Evolutionary conservation across 2,797 vertebrate genomes (phyloP).

Genomic region (Sparus aurata): DNA sequence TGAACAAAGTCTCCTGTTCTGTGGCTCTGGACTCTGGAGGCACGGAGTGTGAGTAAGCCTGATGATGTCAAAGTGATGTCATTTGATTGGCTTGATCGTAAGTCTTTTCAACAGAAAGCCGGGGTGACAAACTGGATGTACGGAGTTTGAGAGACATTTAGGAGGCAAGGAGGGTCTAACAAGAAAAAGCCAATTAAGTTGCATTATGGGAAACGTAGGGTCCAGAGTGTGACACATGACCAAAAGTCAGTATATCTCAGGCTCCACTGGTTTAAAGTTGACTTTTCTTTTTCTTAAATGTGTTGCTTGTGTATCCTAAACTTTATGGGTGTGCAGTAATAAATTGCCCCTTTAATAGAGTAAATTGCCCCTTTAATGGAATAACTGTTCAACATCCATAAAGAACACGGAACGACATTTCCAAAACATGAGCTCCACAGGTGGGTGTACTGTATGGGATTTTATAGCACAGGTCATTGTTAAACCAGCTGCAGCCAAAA

Average conservation of each 20-base stretch:
- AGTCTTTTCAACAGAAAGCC: not conserved
- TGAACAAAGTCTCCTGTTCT: not conserved
- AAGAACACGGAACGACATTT: constrained; percentile 5
- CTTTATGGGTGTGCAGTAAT: not conserved
- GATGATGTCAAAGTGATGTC: constrained; percentile 28
- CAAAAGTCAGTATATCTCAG: not conserved
- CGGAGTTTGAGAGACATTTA: not conserved
- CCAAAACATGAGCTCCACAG: not conserved
- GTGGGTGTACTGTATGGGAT: not conserved
- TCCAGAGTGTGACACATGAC: not conserved
- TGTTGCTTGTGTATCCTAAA: not conserved
- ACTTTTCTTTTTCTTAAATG: not conserved
- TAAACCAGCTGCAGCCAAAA: constrained; percentile 52
- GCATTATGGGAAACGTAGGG: constrained; percentile 14
- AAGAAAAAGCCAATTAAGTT: not conserved
- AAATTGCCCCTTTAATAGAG: not conserved
- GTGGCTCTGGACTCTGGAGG: not conserved
- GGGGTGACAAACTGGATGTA: not conserved
- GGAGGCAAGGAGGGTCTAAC: not conserved
- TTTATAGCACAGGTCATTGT: constrained; percentile 45
- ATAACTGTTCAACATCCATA: not conserved
- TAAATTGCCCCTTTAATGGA: too few relatives aligned
- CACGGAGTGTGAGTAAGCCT: not conserved
- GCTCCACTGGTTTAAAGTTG: not conserved
- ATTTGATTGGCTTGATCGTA: not conserved